A percentile compares a stretch with the other conserved stretches of the same genome.
These are phyloP conservation scores for Oryzias celebensis DNA, from an alignment of 2,113 vertebrate genomes.

Conservation along the genomic window DNA sequence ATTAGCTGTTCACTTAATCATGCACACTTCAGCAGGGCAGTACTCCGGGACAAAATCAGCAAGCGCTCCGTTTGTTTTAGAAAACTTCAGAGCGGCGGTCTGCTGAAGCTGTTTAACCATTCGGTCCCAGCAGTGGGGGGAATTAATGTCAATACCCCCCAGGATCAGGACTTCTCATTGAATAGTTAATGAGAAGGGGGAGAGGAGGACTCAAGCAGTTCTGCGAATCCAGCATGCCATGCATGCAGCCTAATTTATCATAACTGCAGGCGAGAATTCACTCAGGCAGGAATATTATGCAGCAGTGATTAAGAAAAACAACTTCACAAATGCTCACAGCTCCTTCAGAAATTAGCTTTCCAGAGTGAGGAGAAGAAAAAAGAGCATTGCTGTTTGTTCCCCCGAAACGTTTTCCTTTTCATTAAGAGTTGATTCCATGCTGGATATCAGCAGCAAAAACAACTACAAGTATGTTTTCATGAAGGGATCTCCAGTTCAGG, in stretches of 20 bases:
- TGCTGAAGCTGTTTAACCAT: slow-evolving; percentile 41
- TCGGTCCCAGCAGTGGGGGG: slow-evolving; percentile 56
- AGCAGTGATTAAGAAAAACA: slow-evolving; percentile 69
- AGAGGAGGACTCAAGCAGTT: slow-evolving; percentile 55
- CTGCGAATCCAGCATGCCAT: slow-evolving; percentile 48
- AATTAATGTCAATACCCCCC: slow-evolving; percentile 75
- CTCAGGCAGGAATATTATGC: slow-evolving; percentile 63
- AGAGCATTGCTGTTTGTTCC: slow-evolving; percentile 12
- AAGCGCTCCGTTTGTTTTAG: slow-evolving; percentile 62
- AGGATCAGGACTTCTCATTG: slow-evolving; percentile 68
- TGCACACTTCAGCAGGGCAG: slow-evolving; percentile 38
- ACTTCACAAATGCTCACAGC: slow-evolving; percentile 56
- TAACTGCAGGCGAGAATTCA: slow-evolving; percentile 62
- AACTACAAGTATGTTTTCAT: too few species aligned
- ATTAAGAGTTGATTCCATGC: too few species aligned
- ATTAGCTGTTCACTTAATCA: slow-evolving; percentile 57
- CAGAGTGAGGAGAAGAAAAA: slow-evolving; percentile 25
- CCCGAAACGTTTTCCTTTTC: slow-evolving; percentile 9
- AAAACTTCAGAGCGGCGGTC: slow-evolving; percentile 32
- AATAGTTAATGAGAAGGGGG: slow-evolving; percentile 72
- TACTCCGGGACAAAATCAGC: slow-evolving; percentile 49
- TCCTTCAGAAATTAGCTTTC: slow-evolving; percentile 51
- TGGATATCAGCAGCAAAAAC: too few species aligned
- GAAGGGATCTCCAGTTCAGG: too few species aligned
- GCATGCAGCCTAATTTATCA: slow-evolving; percentile 69